Percentiles rank a stretch among this genome's conserved stretches.
Evolutionary conservation across 1,140 invertebrate genomes (phyloP).

Genomic region (Drosophila gunungcola): DNA sequence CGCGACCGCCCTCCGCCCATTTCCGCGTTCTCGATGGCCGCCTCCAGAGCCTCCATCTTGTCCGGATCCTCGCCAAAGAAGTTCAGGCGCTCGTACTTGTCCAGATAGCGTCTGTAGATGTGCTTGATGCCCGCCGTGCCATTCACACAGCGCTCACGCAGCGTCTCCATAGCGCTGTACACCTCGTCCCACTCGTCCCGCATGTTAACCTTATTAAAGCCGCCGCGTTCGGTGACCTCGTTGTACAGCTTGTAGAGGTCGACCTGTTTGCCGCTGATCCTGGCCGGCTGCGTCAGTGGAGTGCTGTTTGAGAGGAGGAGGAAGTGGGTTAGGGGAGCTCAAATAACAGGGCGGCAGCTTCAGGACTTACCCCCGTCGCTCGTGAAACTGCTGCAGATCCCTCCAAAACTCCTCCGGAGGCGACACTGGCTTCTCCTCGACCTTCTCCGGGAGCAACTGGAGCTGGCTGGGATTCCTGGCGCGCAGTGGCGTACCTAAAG

Average conservation of each 20-base stretch:
- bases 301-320: constrained; percentile 86
- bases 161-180: constrained; percentile 89
- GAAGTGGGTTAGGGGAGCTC: neutral
- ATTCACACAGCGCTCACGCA: constrained; percentile 93
- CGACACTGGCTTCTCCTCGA: constrained; percentile 9
- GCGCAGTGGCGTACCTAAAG: constrained; percentile 54
- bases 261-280: constrained; percentile 94
- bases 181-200: constrained; percentile 94
- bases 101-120: constrained; percentile 93
- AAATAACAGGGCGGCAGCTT: neutral
- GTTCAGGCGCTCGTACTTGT: constrained; percentile 85
- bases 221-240: constrained; percentile 95
- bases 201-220: constrained; percentile 94
- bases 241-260: constrained; percentile 96
- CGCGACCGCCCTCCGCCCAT: constrained; percentile 84
- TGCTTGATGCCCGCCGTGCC: constrained; percentile 94
- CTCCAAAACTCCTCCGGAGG: constrained; percentile 88
- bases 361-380: constrained; percentile 91
- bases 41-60: constrained; percentile 90
- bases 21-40: constrained; percentile 86
- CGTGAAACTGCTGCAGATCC: constrained; percentile 93
- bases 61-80: constrained; percentile 92
- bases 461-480: constrained; percentile 50
- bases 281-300: constrained; percentile 90
- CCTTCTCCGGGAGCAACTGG: constrained; percentile 49